Base-by-base conservation (phyloP, 2,888 invertebrate species). In the Invenusta paracnida region DNA sequence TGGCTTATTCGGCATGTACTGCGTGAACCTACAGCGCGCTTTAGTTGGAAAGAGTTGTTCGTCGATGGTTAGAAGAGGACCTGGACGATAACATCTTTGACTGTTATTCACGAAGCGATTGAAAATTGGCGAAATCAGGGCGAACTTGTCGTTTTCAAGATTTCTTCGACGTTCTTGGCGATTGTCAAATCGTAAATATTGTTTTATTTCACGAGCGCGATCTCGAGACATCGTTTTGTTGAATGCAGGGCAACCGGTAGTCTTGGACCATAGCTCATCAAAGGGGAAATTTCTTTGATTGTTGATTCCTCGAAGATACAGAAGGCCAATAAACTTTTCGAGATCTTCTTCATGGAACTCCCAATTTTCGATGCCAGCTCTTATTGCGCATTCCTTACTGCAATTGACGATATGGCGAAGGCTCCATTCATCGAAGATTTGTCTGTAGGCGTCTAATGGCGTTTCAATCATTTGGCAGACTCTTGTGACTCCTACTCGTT, bases 131-230 rank as follows among this genome's bases (percentile, higher is more conserved):
- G 31, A 79, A 23, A 82, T 30, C 28, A 82, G 83, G 23, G 83
- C 83, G 29, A 30, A 82, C 31, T 82, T 82, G 31, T 82, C 83
- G 29, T 82, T 23, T 2, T 82, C 83, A 30, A 82, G 83, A 23
- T 30, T 82, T 28, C 29, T 30, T 82, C 31, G 29, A 30, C 29
- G 83, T 25, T 30, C 29, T 82, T 82, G 23, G 23, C 83, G 79
- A 79, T 82, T 82, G 83, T 82, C 31, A 30, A 82, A 82, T 30
- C 83, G 83, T 82, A 82, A 23, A 82, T 82, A 82, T 30, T 29
- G 29, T 29, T 82, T 82, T 82, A 82, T 82, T 30, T 82, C 29
- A 82, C 83, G 83, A 82, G 31, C 29, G 29, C 83, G 83, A 82
- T 82, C 30, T 82, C 83, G 29, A 23, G 83, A 82, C 83, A 28